These are phyloP conservation scores for Rutpela maculata DNA, from an alignment of 2,888 invertebrate species.

Conservation along the genomic window DNA sequence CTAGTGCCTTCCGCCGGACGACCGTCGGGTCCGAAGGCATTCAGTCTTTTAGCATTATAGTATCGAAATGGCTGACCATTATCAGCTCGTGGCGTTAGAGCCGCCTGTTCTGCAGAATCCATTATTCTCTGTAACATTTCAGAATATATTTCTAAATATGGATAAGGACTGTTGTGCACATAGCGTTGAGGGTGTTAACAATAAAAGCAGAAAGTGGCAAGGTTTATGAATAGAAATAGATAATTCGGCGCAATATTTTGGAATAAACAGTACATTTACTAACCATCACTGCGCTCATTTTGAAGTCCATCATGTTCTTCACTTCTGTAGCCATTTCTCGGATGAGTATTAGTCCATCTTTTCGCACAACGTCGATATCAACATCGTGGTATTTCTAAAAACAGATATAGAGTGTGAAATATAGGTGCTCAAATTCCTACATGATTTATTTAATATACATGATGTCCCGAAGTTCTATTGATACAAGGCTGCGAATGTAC, in stretches of 20 bases:
- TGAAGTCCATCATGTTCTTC: conserved; percentile 95
- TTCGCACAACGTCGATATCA: conserved; percentile 86
- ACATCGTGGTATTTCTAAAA: conserved; percentile 88
- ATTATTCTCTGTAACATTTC: conserved; percentile 84
- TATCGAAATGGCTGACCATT: conserved; percentile 77
- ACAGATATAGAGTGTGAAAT: not conserved
- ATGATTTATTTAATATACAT: no score
- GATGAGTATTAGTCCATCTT: conserved; percentile 90
- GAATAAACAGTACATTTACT: conserved; percentile 70
- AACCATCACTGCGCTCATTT: conserved; percentile 94
- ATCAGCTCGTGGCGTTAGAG: conserved; percentile 79
- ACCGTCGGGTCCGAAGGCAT: conserved; percentile 86
- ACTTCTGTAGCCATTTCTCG: conserved; percentile 93
- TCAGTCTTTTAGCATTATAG: conserved; percentile 88
- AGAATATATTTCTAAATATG: not conserved
- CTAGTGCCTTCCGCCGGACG: conserved; percentile 82
- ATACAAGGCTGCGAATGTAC: no score
- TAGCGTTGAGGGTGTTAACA: conserved; percentile 1
- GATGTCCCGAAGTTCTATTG: no score
- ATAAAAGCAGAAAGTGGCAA: conserved; percentile 12
- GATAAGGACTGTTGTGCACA: conserved; percentile 16
- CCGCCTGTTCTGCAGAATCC: conserved; percentile 93
- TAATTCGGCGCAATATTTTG: conserved; percentile 3
- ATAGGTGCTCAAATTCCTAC: no score
- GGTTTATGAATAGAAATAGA: conserved; percentile 4